Evolutionary conservation across 2,113 vertebrate genomes (phyloP).

Genomic region (Callipepla californica): DNA sequence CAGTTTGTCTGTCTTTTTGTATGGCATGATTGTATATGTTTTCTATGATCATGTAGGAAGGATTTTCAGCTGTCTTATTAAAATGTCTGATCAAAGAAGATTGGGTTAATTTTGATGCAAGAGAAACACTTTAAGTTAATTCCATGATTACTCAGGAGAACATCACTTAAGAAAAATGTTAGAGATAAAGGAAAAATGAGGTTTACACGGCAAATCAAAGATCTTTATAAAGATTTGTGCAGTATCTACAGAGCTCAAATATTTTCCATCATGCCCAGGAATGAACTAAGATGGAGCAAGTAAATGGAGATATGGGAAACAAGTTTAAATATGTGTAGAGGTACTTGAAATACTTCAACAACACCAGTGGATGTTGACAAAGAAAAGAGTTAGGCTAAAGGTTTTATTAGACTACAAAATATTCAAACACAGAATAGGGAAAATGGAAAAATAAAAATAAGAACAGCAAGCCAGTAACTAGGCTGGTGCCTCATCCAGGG

Average conservation of each 20-base stretch:
- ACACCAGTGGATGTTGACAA: not conserved
- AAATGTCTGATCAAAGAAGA: conserved; percentile 41
- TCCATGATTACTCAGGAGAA: conserved; percentile 12
- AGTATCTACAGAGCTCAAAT: not conserved
- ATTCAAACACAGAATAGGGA: not conserved
- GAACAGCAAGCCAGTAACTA: not conserved
- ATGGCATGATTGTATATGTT: not conserved
- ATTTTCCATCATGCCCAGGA: not conserved
- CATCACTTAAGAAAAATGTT: conserved; percentile 19
- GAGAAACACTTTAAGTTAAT: conserved; percentile 11
- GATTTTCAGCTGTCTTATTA: conserved; percentile 2
- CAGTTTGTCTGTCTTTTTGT: not conserved
- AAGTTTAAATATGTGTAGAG: not conserved
- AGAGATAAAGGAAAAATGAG: not conserved
- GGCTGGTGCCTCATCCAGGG: not conserved
- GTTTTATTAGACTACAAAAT: not conserved
- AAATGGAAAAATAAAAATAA: not conserved
- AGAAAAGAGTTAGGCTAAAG: not conserved
- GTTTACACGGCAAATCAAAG: not conserved
- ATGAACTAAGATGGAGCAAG: not conserved
- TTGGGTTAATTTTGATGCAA: not conserved
- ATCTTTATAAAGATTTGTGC: not conserved
- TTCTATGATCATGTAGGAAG: not conserved
- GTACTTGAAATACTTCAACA: not conserved
- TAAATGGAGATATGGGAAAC: not conserved